Percentiles rank a stretch among this genome's conserved stretches.
Evolutionary conservation across 2,797 vertebrate genomes (phyloP).

Genomic region (Notamacropus eugenii): DNA sequence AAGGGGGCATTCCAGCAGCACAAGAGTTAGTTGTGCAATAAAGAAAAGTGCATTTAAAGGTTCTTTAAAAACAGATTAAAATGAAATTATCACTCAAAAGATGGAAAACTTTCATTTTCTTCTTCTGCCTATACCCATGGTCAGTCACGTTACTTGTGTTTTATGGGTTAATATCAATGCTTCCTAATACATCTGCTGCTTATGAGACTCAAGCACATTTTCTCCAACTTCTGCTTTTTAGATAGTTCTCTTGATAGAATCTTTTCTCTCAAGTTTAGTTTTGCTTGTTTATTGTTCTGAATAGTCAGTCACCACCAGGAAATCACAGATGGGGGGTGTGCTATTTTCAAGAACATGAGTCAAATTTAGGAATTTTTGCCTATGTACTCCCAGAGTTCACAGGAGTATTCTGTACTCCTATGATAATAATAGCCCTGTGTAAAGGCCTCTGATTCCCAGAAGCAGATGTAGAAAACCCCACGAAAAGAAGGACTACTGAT

Average conservation of each 20-base stretch:
- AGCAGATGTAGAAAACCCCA: constrained; percentile 99
- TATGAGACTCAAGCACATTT: constrained; percentile 81
- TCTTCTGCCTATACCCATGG: constrained; percentile 53
- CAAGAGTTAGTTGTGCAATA: constrained; percentile 84
- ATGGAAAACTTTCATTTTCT: constrained; percentile 73
- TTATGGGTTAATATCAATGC: constrained; percentile 82
- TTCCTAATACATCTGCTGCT: constrained; percentile 80
- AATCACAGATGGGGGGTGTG: constrained; percentile 94
- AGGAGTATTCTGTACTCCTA: constrained; percentile 93
- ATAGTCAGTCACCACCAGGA: constrained; percentile 91
- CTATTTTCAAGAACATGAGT: constrained; percentile 95
- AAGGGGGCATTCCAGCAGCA: constrained; percentile 77
- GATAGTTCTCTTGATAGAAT: constrained; percentile 79
- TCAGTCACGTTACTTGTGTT: constrained; percentile 75
- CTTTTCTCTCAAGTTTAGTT: constrained; percentile 81
- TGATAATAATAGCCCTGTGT: constrained; percentile 98
- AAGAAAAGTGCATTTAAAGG: constrained; percentile 85
- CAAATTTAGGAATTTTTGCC: constrained; percentile 98
- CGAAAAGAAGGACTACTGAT: constrained; percentile 99
- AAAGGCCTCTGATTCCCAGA: constrained; percentile 98
- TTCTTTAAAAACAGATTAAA: constrained; percentile 84
- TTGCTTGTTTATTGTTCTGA: constrained; percentile 65
- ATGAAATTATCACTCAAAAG: constrained; percentile 81
- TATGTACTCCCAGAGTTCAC: constrained; percentile 70
- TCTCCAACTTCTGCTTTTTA: constrained; percentile 81